These are phyloP conservation scores for Serilophus lunatus DNA, from an alignment of 2,113 vertebrate genomes.

Conservation along the genomic window DNA sequence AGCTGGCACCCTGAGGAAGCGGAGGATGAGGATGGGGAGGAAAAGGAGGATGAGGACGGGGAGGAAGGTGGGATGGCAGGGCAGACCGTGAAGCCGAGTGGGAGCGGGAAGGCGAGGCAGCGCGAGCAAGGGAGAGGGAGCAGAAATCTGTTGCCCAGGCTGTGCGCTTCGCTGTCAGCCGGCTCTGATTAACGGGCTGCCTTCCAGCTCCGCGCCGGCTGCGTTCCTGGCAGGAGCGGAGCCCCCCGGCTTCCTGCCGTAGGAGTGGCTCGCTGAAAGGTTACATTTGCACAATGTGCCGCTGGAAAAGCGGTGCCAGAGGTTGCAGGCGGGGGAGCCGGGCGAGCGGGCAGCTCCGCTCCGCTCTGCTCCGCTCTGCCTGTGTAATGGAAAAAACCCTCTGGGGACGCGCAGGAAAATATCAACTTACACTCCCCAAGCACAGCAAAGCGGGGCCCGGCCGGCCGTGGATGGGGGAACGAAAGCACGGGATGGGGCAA, in stretches of 20 bases:
- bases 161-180: slow-evolving; percentile 64
- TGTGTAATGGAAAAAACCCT: slow-evolving; percentile 88
- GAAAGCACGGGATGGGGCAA: background rate
- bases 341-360: slow-evolving; percentile 73
- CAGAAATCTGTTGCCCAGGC: slow-evolving; percentile 60
- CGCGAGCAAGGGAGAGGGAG: slow-evolving; percentile 27
- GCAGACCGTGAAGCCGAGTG: background rate
- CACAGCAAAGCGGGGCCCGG: background rate
- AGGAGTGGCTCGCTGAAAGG: slow-evolving; percentile 84
- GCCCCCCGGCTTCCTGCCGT: slow-evolving; percentile 82
- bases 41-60: background rate
- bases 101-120: slow-evolving; percentile 32
- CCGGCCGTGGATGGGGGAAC: background rate
- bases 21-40: background rate
- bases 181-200: slow-evolving; percentile 87
- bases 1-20: background rate
- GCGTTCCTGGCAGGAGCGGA: slow-evolving; percentile 84
- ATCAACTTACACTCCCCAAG: slow-evolving; percentile 36
- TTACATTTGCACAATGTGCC: slow-evolving; percentile 91
- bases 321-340: slow-evolving; percentile 53
- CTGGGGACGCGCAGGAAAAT: slow-evolving; percentile 77
- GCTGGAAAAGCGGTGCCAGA: slow-evolving; percentile 78
- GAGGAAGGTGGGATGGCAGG: background rate
- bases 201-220: slow-evolving; percentile 82
- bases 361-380: slow-evolving; percentile 48